Evolutionary conservation across 2,797 vertebrate species (phyloP).

Genomic region (Rhynchonycteris naso): DNA sequence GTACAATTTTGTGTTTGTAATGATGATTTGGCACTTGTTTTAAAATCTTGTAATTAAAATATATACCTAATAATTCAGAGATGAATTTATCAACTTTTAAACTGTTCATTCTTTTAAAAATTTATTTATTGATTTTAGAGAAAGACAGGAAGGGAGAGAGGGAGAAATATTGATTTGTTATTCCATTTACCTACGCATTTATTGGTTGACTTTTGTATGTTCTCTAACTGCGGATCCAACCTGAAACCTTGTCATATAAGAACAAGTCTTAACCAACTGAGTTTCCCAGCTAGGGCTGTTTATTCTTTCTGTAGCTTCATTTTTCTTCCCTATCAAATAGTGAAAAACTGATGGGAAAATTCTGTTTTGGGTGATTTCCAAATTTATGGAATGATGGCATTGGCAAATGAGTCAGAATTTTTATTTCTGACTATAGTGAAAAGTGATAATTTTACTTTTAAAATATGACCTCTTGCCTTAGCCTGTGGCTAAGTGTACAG

Average conservation of each 20-base stretch:
- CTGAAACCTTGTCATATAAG: no score
- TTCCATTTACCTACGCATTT: no score
- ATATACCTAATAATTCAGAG: neutral
- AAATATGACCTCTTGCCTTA: neutral
- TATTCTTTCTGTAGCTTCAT: neutral
- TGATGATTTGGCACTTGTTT: neutral
- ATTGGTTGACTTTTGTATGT: no score
- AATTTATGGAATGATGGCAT: constrained; percentile 44
- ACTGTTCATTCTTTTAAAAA: neutral
- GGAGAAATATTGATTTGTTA: no score
- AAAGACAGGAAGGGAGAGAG: no score
- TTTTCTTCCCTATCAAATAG: no score
- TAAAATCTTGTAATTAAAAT: neutral
- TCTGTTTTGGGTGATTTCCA: neutral
- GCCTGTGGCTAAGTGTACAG: no score
- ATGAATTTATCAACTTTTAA: constrained; percentile 15
- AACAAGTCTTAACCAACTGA: no score
- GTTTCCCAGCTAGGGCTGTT: neutral
- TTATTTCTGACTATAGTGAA: neutral
- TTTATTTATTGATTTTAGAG: no score
- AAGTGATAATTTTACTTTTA: constrained; percentile 35
- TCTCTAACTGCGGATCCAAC: no score
- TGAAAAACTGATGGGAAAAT: neutral
- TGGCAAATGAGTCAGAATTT: neutral
- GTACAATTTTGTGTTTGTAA: neutral